Base-by-base conservation (phyloP, 2,888 invertebrate species). In the Myathropa florea region DNA sequence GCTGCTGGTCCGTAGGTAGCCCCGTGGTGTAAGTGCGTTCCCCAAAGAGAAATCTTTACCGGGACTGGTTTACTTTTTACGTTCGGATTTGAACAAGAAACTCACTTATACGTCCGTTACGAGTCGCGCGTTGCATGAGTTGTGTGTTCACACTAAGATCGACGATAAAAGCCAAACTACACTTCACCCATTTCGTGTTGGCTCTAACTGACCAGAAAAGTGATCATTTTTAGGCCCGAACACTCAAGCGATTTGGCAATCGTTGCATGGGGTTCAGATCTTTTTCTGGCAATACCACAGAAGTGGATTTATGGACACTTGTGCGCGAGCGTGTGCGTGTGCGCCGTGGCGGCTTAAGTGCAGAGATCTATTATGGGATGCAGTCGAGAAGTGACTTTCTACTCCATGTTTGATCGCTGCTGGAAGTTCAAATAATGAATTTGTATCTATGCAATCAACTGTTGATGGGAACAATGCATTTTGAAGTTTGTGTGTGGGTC, bases 131-230 rank as follows among this genome's bases (percentile, higher is more conserved):
- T 4, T 46, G 18, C 46, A 46, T 18, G 46, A 18, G 46, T 46
- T 46, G 46, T 18, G 46, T 18, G 33, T 33, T 33, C 33, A 33
- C 33, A 33, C 33, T 10, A 12, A 57, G 28, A 59, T 59, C 59
- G 28, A 14, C 59, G 59, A 59, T 59, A 59, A 59, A 59, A 28
- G 18, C 59, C 59, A 60, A 60, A 28, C 26, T 21, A 60, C 26
- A 26, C 59, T 60, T 60, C 28, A 28, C 23, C 59, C 21, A 60
- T 60, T 60, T 60, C 59, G 28, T 60, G 24, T 14, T 28, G 60
- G 28, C 60, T 60, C 28, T 60, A 28, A 26, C 60, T 60, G 28
- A 28, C 26, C 60, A 60, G 60, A 60, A 26, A 60, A 60, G 46
- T n/a, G 46, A 46, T 46, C 46, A 4, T 7, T 46, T 46, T 18